Conservation (phyloP, 2,888 invertebrate genomes). For the Entomobrya multifasciata region DNA sequence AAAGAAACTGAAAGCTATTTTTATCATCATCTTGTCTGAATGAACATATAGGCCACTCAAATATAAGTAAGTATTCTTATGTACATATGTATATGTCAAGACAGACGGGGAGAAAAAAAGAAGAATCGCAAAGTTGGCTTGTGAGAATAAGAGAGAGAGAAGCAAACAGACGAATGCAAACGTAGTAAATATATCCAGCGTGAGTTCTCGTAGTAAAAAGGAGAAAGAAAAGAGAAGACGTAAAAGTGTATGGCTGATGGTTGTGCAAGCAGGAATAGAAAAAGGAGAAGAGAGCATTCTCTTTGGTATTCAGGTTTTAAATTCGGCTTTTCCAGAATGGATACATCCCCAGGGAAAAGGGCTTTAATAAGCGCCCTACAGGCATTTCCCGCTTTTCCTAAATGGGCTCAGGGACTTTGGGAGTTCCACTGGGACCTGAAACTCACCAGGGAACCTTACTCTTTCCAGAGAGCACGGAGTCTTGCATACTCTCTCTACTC, state of each 20-base stretch:
- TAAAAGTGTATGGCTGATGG: constrained; percentile 44
- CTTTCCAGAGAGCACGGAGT: constrained; percentile 77
- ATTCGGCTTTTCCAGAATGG: constrained; percentile 79
- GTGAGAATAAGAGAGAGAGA: constrained; percentile 21
- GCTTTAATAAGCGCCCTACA: constrained; percentile 80
- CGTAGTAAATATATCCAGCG: background rate
- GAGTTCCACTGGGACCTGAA: constrained; percentile 77
- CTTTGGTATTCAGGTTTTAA: constrained; percentile 80
- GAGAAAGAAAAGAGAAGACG: constrained; percentile 44
- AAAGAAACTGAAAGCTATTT: no score
- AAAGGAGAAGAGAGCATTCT: constrained; percentile 77
- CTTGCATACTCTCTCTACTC: constrained; percentile 48
- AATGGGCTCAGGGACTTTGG: constrained; percentile 79
- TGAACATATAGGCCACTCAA: background rate
- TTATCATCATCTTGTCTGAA: background rate
- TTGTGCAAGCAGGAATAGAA: constrained; percentile 38
- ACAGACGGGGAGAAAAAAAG: constrained; percentile 32
- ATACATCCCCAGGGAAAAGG: constrained; percentile 79
- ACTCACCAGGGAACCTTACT: constrained; percentile 78
- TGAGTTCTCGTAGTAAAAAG: background rate
- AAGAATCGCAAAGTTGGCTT: constrained; percentile 57
- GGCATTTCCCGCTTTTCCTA: constrained; percentile 79
- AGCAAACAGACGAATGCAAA: no score
- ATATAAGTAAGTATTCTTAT: background rate
- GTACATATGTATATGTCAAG: background rate